Base-by-base conservation (phyloP, 2,888 invertebrate species). In the Hydraecia micacea region DNA sequence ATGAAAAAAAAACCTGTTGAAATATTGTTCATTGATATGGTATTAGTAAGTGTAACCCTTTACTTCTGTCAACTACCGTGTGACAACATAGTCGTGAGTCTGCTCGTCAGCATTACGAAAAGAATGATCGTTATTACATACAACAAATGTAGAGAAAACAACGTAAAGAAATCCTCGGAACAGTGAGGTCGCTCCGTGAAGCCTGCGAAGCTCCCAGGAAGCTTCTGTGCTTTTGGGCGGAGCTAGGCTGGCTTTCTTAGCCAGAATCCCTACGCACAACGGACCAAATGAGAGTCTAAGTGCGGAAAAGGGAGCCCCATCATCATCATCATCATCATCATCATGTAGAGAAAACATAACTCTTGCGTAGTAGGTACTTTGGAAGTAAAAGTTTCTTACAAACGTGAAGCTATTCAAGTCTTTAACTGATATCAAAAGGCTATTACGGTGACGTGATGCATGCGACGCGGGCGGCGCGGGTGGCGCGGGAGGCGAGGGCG, bases 1-100 rank as follows among this genome's bases (percentile, higher is more conserved):
- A 52, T n/a, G 32, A 42, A 25, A 28, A 32, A 49, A 49, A 49
- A 42, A 42, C 6, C 18, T 13, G 18, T 21, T 25, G 18, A 49
- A 63, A 32, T 25, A 39, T 32, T 55, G 39, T 25, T 49, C 28
- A 11, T 11, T 39, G 28, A 58, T 8, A 65, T 55, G 39, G 18
- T 36, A 63, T 36, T 21, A 11, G 25, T 75, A n/a, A n/a, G n/a
- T n/a, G n/a, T n/a, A 46, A 15, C 36, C 18, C 9, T 58, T 65
- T 58, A 66, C 49, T 75, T 58, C 3, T 58, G 75, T 58, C 58
- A 49, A 39, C 58, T 49, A 42, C n/a, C n/a, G 39, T 58, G 49
- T 36, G 65, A 39, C 28, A 28, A 28, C 36, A 8, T n/a, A 65
- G 46, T 66, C 39, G 55, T 75, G 3, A n/a, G 49, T n/a, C n/a